phyloP scores from a whole-genome alignment of 2,797 vertebrate genomes.

The Calcarius lapponicus region DNA sequence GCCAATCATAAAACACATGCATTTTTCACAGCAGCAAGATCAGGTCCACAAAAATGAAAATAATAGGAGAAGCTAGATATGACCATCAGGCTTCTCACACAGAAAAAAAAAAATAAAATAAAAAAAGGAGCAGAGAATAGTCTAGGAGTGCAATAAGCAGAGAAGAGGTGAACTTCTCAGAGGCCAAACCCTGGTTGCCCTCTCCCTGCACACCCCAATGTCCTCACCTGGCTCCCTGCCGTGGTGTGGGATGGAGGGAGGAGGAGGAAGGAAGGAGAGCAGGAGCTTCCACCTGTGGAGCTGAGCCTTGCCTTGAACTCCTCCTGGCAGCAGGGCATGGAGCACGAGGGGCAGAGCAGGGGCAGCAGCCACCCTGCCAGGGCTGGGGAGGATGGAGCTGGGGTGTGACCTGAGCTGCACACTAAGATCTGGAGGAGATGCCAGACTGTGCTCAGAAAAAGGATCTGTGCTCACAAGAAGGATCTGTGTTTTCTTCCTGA shows the following conservation, averaged over 20 bases:
- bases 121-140: background rate
- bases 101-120: background rate
- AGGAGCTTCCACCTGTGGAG: background rate
- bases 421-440: background rate
- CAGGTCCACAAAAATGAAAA: background rate
- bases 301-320: background rate
- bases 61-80: background rate
- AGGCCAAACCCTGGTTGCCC: background rate
- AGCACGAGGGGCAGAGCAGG: background rate
- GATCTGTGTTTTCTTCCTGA: background rate
- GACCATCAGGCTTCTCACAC: background rate
- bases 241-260: background rate
- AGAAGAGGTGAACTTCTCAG: background rate
- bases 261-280: background rate
- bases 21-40: background rate
- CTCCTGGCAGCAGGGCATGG: background rate
- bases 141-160: background rate
- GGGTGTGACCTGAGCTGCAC: background rate
- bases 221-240: background rate
- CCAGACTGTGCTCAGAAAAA: background rate
- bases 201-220: background rate
- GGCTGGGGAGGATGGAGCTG: background rate
- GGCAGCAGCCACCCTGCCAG: background rate
- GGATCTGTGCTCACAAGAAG: background rate
- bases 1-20: too few species aligned